phyloP scores from a whole-genome alignment of 2,113 vertebrate genomes.

The Plecturocebus donacophilus region DNA sequence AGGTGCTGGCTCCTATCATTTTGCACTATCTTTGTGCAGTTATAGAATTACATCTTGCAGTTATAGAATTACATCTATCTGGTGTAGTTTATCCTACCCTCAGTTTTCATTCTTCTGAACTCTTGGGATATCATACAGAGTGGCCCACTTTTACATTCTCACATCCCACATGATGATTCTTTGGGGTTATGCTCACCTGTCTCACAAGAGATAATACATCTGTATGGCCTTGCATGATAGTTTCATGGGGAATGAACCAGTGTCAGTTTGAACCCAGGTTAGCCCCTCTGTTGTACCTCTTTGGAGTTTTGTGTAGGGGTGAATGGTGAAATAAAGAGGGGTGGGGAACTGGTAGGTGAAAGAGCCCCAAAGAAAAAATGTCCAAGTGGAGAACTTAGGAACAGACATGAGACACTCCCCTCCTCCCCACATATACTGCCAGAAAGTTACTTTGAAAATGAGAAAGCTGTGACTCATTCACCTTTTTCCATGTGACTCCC shows the following conservation, averaged over 20 bases:
- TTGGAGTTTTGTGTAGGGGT: background rate
- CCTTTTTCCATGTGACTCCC: background rate
- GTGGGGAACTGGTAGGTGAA: background rate
- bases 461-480: too few relatives aligned
- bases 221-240: too few relatives aligned
- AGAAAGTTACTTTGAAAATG: background rate
- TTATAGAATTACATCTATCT: background rate
- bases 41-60: background rate
- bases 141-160: background rate
- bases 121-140: background rate
- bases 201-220: background rate
- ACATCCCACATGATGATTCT: background rate
- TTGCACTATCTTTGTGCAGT: rapidly evolving
- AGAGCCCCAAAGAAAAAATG: background rate
- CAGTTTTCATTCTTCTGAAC: background rate
- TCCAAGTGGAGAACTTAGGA: background rate
- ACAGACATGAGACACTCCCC: rapidly evolving
- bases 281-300: background rate
- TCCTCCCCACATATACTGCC: background rate
- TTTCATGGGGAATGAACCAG: background rate
- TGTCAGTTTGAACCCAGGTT: background rate
- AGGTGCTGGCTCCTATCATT: background rate
- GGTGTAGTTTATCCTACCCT: background rate
- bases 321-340: background rate
- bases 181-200: background rate